phyloP scores from a whole-genome alignment of 2,797 vertebrate genomes.

The Cuculus canorus region DNA sequence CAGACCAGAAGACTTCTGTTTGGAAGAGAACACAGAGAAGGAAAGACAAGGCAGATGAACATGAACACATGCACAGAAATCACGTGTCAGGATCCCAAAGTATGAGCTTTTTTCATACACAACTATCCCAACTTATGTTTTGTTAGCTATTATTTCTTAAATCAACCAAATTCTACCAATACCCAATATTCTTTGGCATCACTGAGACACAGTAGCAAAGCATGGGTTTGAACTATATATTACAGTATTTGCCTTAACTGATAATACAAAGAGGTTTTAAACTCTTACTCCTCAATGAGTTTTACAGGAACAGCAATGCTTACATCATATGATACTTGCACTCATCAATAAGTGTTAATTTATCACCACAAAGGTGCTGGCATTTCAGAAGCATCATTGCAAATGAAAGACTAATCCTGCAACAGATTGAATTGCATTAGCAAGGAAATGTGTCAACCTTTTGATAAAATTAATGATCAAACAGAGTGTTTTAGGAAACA shows the following conservation, averaged over 20 bases:
- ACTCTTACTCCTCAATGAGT: background rate
- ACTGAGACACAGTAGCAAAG: background rate
- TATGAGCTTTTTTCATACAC: background rate
- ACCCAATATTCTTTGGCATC: background rate
- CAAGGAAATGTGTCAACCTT: background rate
- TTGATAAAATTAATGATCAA: slow-evolving; percentile 7
- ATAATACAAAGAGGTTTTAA: background rate
- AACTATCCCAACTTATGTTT: background rate
- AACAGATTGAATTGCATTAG: background rate
- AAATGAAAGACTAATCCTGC: background rate
- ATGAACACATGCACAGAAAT: background rate
- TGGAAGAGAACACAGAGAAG: background rate
- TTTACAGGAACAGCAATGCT: background rate
- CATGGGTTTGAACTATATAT: background rate
- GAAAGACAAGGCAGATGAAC: background rate
- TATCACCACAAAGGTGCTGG: background rate
- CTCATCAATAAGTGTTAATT: background rate
- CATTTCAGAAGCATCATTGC: background rate
- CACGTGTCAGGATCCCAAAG: background rate
- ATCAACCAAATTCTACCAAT: background rate
- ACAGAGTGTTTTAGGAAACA: background rate
- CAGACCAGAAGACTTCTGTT: background rate
- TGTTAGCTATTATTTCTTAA: background rate
- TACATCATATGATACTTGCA: background rate
- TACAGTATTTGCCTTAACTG: background rate